phyloP scores from a whole-genome alignment of 2,888 invertebrate genomes.

The Auanema sp. region DNA sequence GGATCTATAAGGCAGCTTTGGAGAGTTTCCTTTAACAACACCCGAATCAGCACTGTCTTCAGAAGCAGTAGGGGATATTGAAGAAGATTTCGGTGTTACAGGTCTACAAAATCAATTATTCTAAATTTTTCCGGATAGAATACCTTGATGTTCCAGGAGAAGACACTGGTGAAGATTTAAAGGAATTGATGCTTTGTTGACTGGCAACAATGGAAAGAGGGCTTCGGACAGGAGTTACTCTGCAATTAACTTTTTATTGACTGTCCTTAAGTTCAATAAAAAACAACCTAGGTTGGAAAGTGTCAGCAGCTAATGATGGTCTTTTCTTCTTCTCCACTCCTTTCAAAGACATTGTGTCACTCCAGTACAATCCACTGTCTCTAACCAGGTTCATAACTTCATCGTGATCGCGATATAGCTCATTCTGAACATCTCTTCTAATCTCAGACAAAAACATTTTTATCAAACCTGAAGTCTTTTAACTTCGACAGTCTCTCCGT shows the following conservation, averaged over 20 bases:
- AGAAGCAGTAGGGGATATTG: conserved; percentile 17
- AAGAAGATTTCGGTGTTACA: conserved; percentile 18
- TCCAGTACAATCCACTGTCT: conserved; percentile 3
- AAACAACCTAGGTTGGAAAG: conserved; percentile 13
- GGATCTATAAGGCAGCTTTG: conserved; percentile 5
- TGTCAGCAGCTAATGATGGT: conserved; percentile 18
- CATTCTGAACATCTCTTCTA: conserved; percentile 8
- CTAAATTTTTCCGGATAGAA: not conserved
- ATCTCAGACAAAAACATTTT: not conserved
- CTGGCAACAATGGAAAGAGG: not conserved
- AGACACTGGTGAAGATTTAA: not conserved
- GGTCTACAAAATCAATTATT: conserved; percentile 7
- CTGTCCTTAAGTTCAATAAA: not conserved
- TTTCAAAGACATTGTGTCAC: not conserved
- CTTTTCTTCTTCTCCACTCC: conserved; percentile 15
- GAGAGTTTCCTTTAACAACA: conserved; percentile 6
- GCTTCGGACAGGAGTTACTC: not conserved
- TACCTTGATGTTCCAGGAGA: conserved; percentile 3
- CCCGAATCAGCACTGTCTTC: conserved; percentile 18
- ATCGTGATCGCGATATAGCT: conserved; percentile 15
- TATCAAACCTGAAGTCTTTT: conserved; percentile 12
- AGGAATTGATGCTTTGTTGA: no score
- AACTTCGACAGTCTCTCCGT: conserved; percentile 11
- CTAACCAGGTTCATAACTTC: not conserved
- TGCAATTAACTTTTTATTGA: not conserved